A percentile compares a stretch with the other conserved stretches of the same genome.
These are phyloP conservation scores for Meloidogyne hapla DNA, from an alignment of 1,140 invertebrate genomes.

Conservation along the genomic window DNA sequence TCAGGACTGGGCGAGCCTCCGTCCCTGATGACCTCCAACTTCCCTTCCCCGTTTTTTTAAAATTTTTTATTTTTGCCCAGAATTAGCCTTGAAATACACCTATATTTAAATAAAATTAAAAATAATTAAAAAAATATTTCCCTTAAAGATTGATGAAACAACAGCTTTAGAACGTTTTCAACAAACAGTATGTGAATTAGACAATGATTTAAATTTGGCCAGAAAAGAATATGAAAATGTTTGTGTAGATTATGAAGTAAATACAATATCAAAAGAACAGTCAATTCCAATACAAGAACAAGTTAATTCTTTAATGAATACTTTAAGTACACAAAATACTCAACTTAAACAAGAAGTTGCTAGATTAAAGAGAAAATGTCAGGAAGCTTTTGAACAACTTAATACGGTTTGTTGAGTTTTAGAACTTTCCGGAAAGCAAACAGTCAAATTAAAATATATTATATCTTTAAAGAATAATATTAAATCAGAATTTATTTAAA, in stretches of 20 bases:
- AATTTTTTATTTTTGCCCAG: too few relatives aligned
- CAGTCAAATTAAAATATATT: too few relatives aligned
- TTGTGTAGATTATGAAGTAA: conserved; percentile 48
- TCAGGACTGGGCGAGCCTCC: too few relatives aligned
- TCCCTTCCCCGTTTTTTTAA: too few relatives aligned
- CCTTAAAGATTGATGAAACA: conserved; percentile 34
- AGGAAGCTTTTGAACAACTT: conserved; percentile 19
- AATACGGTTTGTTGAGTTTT: not conserved
- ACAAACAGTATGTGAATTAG: conserved; percentile 44
- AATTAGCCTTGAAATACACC: too few relatives aligned
- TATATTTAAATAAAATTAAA: conserved; percentile 8
- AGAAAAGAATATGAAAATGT: conserved; percentile 47
- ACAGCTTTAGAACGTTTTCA: conserved; percentile 41
- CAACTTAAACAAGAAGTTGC: conserved; percentile 37
- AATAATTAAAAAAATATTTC: not conserved
- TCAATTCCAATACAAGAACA: conserved; percentile 40
- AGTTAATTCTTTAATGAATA: conserved; percentile 36
- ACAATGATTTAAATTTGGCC: conserved; percentile 36
- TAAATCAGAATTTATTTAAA: too few relatives aligned
- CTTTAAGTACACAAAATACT: conserved; percentile 41
- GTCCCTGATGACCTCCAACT: too few relatives aligned
- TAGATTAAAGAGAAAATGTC: conserved; percentile 37
- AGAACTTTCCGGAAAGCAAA: too few relatives aligned
- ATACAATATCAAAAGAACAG: conserved; percentile 36
- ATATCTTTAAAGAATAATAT: too few relatives aligned